Base-by-base conservation (phyloP, 2,797 vertebrate genomes). In the Falco rusticolus region DNA sequence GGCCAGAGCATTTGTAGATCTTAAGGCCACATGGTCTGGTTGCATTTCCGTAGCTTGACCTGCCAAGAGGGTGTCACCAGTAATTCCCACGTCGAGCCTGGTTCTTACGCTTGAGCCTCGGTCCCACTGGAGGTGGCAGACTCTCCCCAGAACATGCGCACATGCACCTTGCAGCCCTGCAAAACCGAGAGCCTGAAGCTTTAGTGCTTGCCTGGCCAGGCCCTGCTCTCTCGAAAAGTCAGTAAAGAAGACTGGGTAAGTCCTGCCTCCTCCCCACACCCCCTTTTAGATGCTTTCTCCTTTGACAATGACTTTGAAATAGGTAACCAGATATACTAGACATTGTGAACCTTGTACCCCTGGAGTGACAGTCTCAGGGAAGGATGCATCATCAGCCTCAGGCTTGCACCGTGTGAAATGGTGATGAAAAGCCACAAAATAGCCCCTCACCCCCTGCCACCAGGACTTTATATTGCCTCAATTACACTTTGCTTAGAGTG, bases 101-200 rank as follows among this genome's bases (percentile, higher is more conserved):
- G 9, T 31, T 65, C 72, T 86, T 54, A 59, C n/a, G 7, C 28
- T 26, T 39, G n/a, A 71, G 19, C 31, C 39, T 14, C 0, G 0
- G 39, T 75, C 13, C 31, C 8, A 0, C 5, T 71, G 34, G 37
- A 64, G 77, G 34, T 18, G 59, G 37, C 47, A 53, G 9, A 11
- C 16, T 33, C 19, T 72, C 17, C 59, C 56, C 24, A 37, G 34
- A 37, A 72, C 24, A 8, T 15, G 16, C 6, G 28, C 34, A 28
- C 1, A 0, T 0, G 1, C 21, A n/a, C 66, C 57, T 18, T 2
- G 3, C 18, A 54, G 63, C 47, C 26, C 68, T 29, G 39, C 56
- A 68, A 48, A 69, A 25, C 41, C 37, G 54, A 33, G 24, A 45
- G 17, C 43, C 14, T 57, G 28, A 48, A 65, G 11, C 47, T 69